These are phyloP conservation scores for Bujurquina vittata DNA, from an alignment of 2,113 vertebrate genomes.

Conservation along the genomic window DNA sequence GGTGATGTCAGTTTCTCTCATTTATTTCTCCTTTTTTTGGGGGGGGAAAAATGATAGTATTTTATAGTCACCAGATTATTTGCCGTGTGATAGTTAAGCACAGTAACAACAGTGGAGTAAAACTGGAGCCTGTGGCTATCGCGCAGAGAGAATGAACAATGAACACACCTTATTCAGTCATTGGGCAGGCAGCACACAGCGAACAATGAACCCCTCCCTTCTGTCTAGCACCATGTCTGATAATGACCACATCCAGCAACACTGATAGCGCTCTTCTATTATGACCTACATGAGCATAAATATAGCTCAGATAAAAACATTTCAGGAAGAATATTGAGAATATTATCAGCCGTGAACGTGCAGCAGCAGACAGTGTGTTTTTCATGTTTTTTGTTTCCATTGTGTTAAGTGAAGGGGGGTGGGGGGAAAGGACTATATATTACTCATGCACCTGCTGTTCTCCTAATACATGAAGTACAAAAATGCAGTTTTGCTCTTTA, in stretches of 20 bases:
- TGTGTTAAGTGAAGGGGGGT: not conserved
- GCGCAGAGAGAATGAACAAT: conserved; percentile 66
- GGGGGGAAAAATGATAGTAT: conserved; percentile 24
- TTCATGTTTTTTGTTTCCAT: conserved; percentile 1
- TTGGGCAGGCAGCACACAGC: conserved; percentile 55
- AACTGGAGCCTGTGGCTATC: conserved; percentile 46
- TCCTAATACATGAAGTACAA: conserved; percentile 9
- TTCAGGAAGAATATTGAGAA: conserved; percentile 50
- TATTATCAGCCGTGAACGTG: conserved; percentile 42
- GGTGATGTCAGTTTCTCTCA: conserved; percentile 29
- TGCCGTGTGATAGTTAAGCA: not conserved
- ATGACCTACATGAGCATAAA: conserved; percentile 70
- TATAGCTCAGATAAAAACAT: conserved; percentile 51
- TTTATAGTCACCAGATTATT: conserved; percentile 18
- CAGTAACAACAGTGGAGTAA: conserved; percentile 39
- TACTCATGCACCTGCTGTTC: conserved; percentile 1
- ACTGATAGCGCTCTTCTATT: conserved; percentile 63
- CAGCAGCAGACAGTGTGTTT: not conserved
- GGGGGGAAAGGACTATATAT: not conserved
- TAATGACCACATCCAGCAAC: conserved; percentile 71
- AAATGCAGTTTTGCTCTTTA: not conserved
- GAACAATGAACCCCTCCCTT: conserved; percentile 75
- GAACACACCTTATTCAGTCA: conserved; percentile 74
- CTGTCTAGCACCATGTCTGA: conserved; percentile 71
- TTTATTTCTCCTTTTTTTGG: conserved; percentile 18